Evolutionary conservation across 1,140 invertebrate species (phyloP).

Genomic region (Calliphora vicina): DNA sequence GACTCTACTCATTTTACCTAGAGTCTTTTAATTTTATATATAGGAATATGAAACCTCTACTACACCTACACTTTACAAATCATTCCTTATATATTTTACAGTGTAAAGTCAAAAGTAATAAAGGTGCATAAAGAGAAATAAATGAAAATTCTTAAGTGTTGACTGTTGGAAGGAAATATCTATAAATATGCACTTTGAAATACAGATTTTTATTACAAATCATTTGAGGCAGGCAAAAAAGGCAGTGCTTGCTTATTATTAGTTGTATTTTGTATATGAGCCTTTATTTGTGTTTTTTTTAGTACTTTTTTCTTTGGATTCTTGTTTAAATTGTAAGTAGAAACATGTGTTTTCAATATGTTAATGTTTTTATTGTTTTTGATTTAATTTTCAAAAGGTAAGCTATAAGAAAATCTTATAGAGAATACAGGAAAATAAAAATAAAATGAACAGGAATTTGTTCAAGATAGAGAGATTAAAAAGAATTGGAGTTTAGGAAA

Average conservation of each 20-base stretch:
- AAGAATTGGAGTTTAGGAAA: not conserved
- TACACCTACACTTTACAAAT: constrained; percentile 17
- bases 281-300: not conserved
- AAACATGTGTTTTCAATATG: constrained; percentile 28
- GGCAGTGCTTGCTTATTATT: not conserved
- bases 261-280: not conserved
- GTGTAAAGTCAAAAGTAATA: constrained; percentile 9
- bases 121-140: not conserved
- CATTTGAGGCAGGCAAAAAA: not conserved
- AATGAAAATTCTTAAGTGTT: constrained; percentile 7
- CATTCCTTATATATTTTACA: too few species aligned
- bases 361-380: not conserved
- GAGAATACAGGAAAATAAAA: too few species aligned
- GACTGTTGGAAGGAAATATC: not conserved
- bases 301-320: not conserved
- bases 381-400: not conserved
- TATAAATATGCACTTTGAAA: not conserved
- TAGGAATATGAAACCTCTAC: not conserved
- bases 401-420: not conserved
- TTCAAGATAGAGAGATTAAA: not conserved
- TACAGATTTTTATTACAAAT: not conserved
- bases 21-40: not conserved
- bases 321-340: not conserved
- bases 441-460: not conserved
- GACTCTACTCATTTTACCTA: not conserved